Base-by-base conservation (phyloP, 2,888 invertebrate species). In the Eupithecia pulchellata region DNA sequence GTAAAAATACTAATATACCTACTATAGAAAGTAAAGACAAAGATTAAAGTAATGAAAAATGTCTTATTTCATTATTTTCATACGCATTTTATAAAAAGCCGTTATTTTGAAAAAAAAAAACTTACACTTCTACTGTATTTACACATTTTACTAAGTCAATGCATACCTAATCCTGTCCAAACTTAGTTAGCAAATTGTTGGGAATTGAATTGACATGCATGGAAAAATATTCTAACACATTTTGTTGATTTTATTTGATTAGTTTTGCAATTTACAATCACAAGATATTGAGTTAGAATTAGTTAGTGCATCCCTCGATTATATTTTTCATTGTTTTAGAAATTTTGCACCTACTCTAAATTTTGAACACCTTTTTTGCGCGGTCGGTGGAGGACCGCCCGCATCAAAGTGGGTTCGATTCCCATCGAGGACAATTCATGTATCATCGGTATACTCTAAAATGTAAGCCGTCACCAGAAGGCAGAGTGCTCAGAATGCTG, bases 141-240 rank as follows among this genome's bases (percentile, higher is more conserved):
- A 9, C 20, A 9, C 8, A 20, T 20, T 47, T 47, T 1, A 47
- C 8, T 47, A 20, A n/a, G n/a, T n/a, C n/a, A 20, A 5, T 4
- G 1, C n/a, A n/a, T n/a, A 20, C 20, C 9, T 47, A 52, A 52
- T 25, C 25, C 25, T 25, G 2, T 47, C 20, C 4, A 52, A 52
- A 52, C 52, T 25, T 52, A 11, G 52, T 52, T 52, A 52, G 52
- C 52, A 52, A 52, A 52, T 52, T 25, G 52, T 25, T 52, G 52
- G 52, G 11, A 52, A 25, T 25, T 13, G 11, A 52, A 25, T 25
- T 25, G 20, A 25, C 52, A 52, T 52, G 25, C 13, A 52, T 25
- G 52, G 11, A 52, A 52, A 52, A 52, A 11, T 25, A 25, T 25
- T 52, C 52, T 25, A 52, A 52, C 11, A 52, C 52, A 52, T 52